phyloP scores from a whole-genome alignment of 2,797 vertebrate genomes.

The Propithecus deckenii region DNA sequence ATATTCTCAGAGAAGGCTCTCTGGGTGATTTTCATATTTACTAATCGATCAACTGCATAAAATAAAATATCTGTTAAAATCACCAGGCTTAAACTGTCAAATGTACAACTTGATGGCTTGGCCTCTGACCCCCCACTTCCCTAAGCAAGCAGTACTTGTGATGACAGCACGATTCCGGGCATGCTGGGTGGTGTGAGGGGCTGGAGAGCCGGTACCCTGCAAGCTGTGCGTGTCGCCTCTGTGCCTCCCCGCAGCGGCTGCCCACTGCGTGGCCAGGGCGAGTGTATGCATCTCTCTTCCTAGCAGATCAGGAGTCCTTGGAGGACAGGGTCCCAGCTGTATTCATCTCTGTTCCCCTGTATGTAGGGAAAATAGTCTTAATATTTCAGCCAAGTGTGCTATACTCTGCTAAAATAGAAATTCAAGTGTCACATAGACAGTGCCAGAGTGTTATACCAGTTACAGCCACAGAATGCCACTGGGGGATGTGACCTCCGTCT shows the following conservation, averaged over 20 bases:
- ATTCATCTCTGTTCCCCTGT: not conserved
- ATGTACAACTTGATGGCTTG: not conserved
- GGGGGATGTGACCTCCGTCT: not conserved
- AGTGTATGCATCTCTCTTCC: not conserved
- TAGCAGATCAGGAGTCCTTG: not conserved
- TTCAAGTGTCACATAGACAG: not conserved
- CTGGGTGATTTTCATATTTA: not conserved
- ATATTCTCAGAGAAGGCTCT: not conserved
- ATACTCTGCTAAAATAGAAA: not conserved
- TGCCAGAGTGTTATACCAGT: not conserved
- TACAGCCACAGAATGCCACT: not conserved
- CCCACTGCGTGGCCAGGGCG: rapidly evolving
- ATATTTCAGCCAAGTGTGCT: not conserved
- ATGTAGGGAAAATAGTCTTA: not conserved
- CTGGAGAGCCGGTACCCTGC: rapidly evolving
- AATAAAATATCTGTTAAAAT: not conserved
- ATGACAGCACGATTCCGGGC: not conserved
- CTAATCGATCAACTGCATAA: not conserved
- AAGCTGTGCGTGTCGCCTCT: rapidly evolving
- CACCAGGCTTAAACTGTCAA: not conserved
- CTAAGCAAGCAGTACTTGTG: not conserved
- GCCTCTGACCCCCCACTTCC: not conserved
- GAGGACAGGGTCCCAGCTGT: not conserved
- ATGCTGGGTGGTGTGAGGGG: no score
- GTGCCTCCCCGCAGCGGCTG: rapidly evolving